These are phyloP conservation scores for Rissa tridactyla DNA, from an alignment of 2,113 vertebrate genomes.

Conservation along the genomic window DNA sequence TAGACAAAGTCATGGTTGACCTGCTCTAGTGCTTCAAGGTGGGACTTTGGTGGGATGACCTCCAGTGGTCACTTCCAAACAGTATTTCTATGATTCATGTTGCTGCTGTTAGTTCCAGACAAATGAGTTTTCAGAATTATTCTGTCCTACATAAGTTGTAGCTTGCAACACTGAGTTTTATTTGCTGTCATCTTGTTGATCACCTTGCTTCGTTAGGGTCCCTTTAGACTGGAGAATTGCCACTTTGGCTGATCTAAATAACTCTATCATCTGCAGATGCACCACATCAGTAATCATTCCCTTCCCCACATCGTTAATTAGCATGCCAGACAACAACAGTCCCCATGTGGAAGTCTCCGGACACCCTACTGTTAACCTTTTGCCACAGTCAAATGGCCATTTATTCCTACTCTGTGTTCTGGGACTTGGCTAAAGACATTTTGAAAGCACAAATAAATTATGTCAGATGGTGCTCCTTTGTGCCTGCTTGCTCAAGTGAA, in stretches of 20 bases:
- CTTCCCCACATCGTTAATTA: neutral
- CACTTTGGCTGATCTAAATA: neutral
- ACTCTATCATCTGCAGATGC: neutral
- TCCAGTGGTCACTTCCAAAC: neutral
- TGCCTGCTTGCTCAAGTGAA: neutral
- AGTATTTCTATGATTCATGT: fast-evolving
- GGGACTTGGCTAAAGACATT: neutral
- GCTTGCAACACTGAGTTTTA: neutral
- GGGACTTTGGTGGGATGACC: neutral
- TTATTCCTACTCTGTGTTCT: neutral
- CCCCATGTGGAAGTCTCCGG: neutral
- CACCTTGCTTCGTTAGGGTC: neutral
- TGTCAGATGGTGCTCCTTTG: neutral
- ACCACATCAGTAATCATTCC: neutral
- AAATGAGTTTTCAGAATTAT: neutral
- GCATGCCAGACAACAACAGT: neutral
- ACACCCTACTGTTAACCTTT: neutral
- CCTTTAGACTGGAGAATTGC: neutral
- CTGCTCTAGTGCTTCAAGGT: too few relatives aligned
- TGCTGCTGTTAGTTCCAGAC: neutral
- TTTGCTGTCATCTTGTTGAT: neutral
- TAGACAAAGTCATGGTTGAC: fast-evolving
- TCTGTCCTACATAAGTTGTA: neutral
- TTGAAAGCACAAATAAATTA: neutral
- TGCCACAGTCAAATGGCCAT: neutral